Conservation (phyloP, 2,888 invertebrate species). For the Chrysotoxum bicinctum region DNA sequence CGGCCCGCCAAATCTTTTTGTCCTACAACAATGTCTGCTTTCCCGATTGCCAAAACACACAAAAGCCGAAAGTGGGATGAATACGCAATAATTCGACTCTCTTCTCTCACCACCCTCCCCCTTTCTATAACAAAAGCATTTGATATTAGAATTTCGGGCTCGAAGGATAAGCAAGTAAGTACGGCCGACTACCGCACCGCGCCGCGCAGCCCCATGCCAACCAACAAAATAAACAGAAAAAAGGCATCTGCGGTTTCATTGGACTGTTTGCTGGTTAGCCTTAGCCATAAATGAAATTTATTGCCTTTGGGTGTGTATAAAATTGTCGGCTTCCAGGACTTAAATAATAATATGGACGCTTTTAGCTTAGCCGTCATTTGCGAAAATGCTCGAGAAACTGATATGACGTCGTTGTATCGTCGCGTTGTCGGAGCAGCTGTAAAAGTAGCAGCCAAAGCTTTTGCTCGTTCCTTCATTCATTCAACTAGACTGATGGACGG, state of each 20-base stretch:
- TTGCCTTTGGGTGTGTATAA: constrained; percentile 61
- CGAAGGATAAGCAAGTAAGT: neutral
- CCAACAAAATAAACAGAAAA: constrained; percentile 12
- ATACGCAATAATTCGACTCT: constrained; percentile 5
- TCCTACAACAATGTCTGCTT: neutral
- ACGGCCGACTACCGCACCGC: neutral
- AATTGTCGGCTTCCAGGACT: constrained; percentile 51
- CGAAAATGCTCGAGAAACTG: constrained; percentile 29
- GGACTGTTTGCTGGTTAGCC: constrained; percentile 43
- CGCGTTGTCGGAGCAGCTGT: neutral
- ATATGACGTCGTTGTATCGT: neutral
- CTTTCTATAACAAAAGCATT: constrained; percentile 26
- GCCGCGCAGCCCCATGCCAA: neutral
- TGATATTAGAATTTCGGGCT: constrained; percentile 33
- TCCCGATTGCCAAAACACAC: constrained; percentile 25
- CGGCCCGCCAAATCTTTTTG: constrained; percentile 8
- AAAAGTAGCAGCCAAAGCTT: neutral
- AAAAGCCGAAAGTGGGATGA: constrained; percentile 4
- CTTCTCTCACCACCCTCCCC: constrained; percentile 13
- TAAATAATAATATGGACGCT: constrained; percentile 57
- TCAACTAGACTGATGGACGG: too few species aligned
- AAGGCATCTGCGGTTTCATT: constrained; percentile 61
- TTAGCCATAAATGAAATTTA: constrained; percentile 62
- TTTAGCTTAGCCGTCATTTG: constrained; percentile 62
- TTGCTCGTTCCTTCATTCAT: neutral